Conservation (phyloP, 1,140 invertebrate species). For the Zaprionus nigranus region DNA sequence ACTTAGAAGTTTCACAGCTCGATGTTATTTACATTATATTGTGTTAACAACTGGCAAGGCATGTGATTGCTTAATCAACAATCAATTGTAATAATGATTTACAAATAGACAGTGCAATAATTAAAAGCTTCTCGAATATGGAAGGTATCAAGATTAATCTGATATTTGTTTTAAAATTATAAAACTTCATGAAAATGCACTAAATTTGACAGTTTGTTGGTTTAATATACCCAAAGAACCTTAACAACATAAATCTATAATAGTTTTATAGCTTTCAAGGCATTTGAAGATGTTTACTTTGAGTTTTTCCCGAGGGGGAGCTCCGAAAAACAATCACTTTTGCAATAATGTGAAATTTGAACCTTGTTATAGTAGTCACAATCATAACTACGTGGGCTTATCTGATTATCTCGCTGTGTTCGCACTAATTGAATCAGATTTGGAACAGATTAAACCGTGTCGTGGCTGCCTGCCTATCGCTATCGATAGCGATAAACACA, state of each 20-base stretch:
- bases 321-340: neutral
- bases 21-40: neutral
- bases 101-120: neutral
- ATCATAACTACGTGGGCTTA: neutral
- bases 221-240: too few species aligned
- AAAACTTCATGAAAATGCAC: neutral
- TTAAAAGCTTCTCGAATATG: neutral
- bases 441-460: neutral
- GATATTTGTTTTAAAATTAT: too few species aligned
- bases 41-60: neutral
- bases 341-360: neutral
- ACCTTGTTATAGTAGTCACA: neutral
- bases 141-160: neutral
- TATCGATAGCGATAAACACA: slow-evolving; percentile 13
- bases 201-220: neutral
- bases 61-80: neutral
- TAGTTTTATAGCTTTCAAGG: neutral
- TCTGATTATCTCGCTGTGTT: slow-evolving; percentile 1
- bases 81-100: neutral
- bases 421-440: slow-evolving; percentile 25
- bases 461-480: slow-evolving; percentile 18
- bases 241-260: too few species aligned
- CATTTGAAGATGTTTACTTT: neutral
- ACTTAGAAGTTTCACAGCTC: neutral
- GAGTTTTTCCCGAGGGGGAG: neutral